These are phyloP conservation scores for Procavia capensis DNA, from an alignment of 2,113 vertebrate species.

Conservation along the genomic window DNA sequence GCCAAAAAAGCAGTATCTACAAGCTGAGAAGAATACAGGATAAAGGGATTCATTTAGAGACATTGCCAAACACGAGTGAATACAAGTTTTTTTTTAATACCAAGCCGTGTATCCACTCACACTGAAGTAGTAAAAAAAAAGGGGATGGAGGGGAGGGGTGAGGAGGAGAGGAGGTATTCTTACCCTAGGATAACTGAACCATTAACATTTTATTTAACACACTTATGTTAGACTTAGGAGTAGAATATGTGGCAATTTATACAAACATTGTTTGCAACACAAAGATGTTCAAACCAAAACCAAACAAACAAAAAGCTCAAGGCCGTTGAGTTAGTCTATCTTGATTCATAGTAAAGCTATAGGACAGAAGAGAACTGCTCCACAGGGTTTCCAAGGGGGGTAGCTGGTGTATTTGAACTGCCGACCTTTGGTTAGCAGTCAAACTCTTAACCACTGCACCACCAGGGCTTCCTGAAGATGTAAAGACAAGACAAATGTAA, in stretches of 20 bases:
- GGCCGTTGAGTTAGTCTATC: no score
- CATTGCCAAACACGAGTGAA: conserved; percentile 59
- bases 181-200: neutral
- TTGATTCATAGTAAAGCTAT: no score
- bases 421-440: no score
- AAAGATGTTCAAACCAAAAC: neutral
- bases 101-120: neutral
- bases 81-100: neutral
- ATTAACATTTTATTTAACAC: conserved; percentile 1
- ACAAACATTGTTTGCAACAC: neutral
- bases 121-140: neutral
- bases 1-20: conserved; percentile 71
- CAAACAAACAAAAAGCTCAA: no score
- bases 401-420: no score
- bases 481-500: neutral
- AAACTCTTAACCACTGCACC: no score
- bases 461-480: neutral
- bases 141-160: no score
- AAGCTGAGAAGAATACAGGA: conserved; percentile 59
- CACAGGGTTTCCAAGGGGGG: no score
- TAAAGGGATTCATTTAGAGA: conserved; percentile 40
- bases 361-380: no score
- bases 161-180: neutral
- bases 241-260: neutral
- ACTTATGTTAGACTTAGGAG: neutral